phyloP scores from a whole-genome alignment of 2,113 vertebrate species.

The Odobenus rosmarus region DNA sequence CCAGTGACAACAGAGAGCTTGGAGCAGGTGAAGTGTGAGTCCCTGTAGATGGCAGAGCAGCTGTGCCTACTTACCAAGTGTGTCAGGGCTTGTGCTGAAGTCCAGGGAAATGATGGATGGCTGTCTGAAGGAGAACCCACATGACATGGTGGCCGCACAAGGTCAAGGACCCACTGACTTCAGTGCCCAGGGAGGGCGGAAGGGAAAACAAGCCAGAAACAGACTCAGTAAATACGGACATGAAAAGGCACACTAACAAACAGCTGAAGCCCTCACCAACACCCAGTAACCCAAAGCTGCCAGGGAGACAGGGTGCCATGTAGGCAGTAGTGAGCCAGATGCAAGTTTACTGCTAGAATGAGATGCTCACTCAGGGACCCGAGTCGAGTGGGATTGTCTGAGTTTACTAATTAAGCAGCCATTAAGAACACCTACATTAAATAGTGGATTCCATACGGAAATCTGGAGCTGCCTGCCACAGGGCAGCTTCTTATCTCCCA shows the following conservation, averaged over 20 bases:
- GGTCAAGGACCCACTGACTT: neutral
- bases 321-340: neutral
- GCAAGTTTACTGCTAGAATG: neutral
- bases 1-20: slow-evolving; percentile 76
- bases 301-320: neutral
- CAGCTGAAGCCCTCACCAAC: neutral
- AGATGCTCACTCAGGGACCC: slow-evolving; percentile 31
- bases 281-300: neutral
- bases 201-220: neutral
- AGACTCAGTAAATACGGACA: neutral
- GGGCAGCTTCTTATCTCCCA: neutral
- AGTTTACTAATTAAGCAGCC: slow-evolving; percentile 75
- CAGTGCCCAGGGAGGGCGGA: neutral
- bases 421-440: slow-evolving; percentile 50
- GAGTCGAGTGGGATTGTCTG: slow-evolving; percentile 39
- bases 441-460: neutral
- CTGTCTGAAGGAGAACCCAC: neutral
- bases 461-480: slow-evolving; percentile 21
- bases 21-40: slow-evolving; percentile 71
- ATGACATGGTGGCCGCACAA: neutral
- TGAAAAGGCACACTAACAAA: neutral
- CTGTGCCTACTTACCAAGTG: slow-evolving; percentile 59
- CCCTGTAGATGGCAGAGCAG: slow-evolving; percentile 73
- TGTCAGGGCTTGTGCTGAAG: neutral
- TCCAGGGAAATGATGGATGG: neutral